Conservation (phyloP, 2,113 vertebrate genomes). For the Bostrychus sinensis region DNA sequence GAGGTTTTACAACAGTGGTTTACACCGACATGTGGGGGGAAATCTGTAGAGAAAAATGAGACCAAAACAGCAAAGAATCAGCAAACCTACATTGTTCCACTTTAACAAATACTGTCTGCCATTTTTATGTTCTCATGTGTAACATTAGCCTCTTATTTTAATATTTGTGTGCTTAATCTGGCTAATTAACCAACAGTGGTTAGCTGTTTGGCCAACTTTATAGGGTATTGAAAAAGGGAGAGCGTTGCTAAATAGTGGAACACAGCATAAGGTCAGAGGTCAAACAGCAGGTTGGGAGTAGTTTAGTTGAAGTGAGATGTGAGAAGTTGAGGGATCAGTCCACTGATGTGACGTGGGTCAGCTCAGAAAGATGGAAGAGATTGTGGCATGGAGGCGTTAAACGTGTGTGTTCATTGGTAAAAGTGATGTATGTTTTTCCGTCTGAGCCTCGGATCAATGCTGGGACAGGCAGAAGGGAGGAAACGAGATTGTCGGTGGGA, state of each 20-base stretch:
- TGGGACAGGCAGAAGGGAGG: constrained; percentile 59
- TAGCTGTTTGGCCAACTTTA: too few species aligned
- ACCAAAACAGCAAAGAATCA: too few species aligned
- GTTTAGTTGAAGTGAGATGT: constrained; percentile 15
- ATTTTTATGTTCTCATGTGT: too few species aligned
- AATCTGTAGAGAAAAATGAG: too few species aligned
- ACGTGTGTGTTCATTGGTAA: constrained; percentile 40
- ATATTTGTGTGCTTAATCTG: too few species aligned
- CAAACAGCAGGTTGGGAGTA: constrained; percentile 19
- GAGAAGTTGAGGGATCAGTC: constrained; percentile 28
- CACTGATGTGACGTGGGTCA: constrained; percentile 49
- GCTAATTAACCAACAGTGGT: too few species aligned
- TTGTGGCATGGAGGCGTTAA: background rate
- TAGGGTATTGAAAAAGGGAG: background rate
- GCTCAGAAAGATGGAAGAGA: constrained; percentile 17
- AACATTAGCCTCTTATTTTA: too few species aligned
- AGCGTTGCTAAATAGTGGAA: background rate
- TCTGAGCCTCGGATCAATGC: constrained; percentile 62
- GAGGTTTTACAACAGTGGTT: too few species aligned
- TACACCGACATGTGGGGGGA: too few species aligned
- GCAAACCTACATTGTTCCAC: too few species aligned
- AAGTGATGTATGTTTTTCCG: constrained; percentile 73
- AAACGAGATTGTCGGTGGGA: constrained; percentile 47
- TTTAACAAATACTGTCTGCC: too few species aligned
- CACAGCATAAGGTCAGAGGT: constrained; percentile 46